phyloP scores from a whole-genome alignment of 2,113 vertebrate genomes.

The Oryzias curvinotus region DNA sequence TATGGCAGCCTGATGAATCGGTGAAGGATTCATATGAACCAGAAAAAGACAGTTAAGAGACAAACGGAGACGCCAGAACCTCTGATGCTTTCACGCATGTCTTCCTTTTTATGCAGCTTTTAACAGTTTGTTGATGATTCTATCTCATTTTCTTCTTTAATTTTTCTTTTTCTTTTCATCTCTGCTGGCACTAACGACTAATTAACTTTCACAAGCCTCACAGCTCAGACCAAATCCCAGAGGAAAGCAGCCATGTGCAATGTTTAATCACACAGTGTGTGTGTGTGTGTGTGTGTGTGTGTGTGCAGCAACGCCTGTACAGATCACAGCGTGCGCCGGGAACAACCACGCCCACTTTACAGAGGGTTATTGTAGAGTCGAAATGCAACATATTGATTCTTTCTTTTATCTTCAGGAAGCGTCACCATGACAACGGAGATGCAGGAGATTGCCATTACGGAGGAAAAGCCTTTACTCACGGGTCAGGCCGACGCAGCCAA shows the following conservation, averaged over 20 bases:
- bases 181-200: slow-evolving; percentile 48
- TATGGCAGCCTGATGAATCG: too few relatives aligned
- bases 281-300: slow-evolving; percentile 10
- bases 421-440: slow-evolving; percentile 79
- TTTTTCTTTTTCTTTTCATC: slow-evolving; percentile 14
- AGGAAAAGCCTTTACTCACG: slow-evolving; percentile 79
- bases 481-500: slow-evolving; percentile 72
- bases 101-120: too few relatives aligned
- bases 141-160: neutral
- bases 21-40: too few relatives aligned
- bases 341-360: neutral
- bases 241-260: slow-evolving; percentile 13
- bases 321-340: neutral
- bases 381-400: slow-evolving; percentile 3
- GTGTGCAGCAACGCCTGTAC: neutral
- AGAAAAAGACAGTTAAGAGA: too few relatives aligned
- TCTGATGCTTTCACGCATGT: too few relatives aligned
- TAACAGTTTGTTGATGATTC: neutral
- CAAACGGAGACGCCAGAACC: too few relatives aligned
- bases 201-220: slow-evolving; percentile 63
- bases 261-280: slow-evolving; percentile 47
- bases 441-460: slow-evolving; percentile 81
- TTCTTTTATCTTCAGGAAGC: slow-evolving; percentile 48
- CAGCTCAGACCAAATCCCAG: slow-evolving; percentile 24
- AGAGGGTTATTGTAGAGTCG: neutral